Conservation (phyloP, 2,113 vertebrate genomes). For the Chauna torquata region DNA sequence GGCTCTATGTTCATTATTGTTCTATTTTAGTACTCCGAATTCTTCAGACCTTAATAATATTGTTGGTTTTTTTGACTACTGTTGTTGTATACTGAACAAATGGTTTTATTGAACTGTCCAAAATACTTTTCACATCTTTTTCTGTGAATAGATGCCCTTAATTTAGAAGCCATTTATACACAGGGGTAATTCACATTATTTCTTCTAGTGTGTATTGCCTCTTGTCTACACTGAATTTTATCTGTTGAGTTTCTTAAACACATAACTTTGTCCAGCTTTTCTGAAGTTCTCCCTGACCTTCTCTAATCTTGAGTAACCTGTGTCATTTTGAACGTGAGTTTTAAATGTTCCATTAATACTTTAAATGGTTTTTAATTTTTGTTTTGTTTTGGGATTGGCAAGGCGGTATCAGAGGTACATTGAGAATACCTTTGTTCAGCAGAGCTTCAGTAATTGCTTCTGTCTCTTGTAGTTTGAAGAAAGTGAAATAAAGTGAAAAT, state of each 20-base stretch:
- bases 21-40: neutral
- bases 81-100: neutral
- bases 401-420: slow-evolving; percentile 26
- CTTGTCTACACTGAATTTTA: slow-evolving; percentile 49
- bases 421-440: slow-evolving; percentile 65
- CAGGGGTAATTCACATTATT: slow-evolving; percentile 28
- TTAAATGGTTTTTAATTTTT: slow-evolving; percentile 57
- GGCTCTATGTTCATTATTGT: slow-evolving; percentile 28
- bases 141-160: slow-evolving; percentile 50
- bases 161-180: slow-evolving; percentile 55
- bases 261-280: slow-evolving; percentile 44
- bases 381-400: slow-evolving; percentile 69
- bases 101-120: slow-evolving; percentile 53
- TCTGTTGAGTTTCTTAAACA: slow-evolving; percentile 35
- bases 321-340: slow-evolving; percentile 6
- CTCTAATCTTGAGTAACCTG: slow-evolving; percentile 56
- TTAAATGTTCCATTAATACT: slow-evolving; percentile 60
- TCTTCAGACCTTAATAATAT: slow-evolving; percentile 37
- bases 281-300: neutral
- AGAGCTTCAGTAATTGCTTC: slow-evolving; percentile 68
- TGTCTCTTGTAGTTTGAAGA: slow-evolving; percentile 68
- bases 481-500: slow-evolving; percentile 76
- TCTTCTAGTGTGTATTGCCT: neutral
- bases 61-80: slow-evolving; percentile 13
- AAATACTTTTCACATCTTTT: slow-evolving; percentile 43